Conservation (phyloP, 2,888 invertebrate genomes). For the Chrysolina oricalcia region DNA sequence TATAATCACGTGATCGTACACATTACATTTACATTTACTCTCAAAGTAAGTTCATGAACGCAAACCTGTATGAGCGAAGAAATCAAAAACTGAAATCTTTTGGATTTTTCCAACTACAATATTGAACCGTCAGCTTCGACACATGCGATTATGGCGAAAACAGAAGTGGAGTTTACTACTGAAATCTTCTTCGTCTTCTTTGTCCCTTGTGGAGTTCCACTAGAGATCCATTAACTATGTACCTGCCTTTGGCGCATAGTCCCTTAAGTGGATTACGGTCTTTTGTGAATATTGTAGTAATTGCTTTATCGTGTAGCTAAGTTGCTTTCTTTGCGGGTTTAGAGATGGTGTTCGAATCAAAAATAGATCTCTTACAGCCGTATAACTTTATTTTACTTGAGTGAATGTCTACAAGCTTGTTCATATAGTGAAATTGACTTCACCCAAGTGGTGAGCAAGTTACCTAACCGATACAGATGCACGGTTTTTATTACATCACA, state of each 20-base stretch:
- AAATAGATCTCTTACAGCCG: conserved; percentile 8
- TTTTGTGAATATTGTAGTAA: conserved; percentile 66
- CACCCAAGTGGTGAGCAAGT: not conserved
- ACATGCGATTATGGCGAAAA: conserved; percentile 47
- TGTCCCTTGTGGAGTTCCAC: conserved; percentile 44
- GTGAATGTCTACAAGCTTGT: conserved; percentile 12
- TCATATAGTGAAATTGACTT: not conserved
- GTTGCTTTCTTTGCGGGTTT: conserved; percentile 22
- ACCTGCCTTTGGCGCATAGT: conserved; percentile 56
- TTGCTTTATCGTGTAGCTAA: conserved; percentile 57
- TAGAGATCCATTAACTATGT: conserved; percentile 64
- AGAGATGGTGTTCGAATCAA: conserved; percentile 9
- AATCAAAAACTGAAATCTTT: not conserved
- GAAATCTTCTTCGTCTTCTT: conserved; percentile 36
- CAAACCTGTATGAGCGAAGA: not conserved
- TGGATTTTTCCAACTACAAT: not conserved
- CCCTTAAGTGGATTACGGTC: conserved; percentile 67
- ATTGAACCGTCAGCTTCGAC: conserved; percentile 39
- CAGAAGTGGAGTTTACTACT: conserved; percentile 4
- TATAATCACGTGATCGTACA: too few species aligned
- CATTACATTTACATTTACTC: too few species aligned
- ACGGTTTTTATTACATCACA: not conserved
- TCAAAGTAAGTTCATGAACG: too few species aligned
- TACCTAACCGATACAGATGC: not conserved
- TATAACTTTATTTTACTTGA: conserved; percentile 8